Percentiles rank a stretch among this genome's conserved stretches.
Evolutionary conservation across 2,888 invertebrate species (phyloP).

Genomic region (Argyresthia albistria): DNA sequence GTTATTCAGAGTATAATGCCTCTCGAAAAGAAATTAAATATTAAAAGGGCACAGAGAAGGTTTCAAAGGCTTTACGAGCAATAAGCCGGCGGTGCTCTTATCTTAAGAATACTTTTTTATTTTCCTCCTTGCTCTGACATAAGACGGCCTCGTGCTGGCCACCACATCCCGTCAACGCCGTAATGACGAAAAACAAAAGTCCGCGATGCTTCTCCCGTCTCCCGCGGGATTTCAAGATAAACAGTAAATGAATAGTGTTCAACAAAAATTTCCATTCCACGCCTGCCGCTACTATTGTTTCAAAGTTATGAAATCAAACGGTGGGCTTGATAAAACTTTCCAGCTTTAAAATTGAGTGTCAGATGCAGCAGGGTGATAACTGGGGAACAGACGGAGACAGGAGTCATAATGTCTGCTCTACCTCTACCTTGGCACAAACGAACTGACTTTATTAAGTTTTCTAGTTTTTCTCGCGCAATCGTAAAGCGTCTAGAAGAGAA

Average conservation of each 20-base stretch:
- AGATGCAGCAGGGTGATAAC: no score
- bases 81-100: conserved; percentile 34
- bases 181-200: conserved; percentile 59
- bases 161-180: conserved; percentile 29
- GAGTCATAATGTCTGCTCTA: no score
- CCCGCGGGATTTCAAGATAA: conserved; percentile 24
- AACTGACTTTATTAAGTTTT: no score
- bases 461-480: no score
- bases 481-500: no score
- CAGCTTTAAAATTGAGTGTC: no score
- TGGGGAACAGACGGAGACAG: no score
- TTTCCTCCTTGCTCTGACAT: not conserved
- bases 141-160: conserved; percentile 13
- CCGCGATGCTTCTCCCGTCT: conserved; percentile 29
- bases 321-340: no score
- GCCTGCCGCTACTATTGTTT: conserved; percentile 34
- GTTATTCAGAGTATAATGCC: not conserved
- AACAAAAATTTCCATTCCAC: conserved; percentile 27
- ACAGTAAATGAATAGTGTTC: conserved; percentile 23
- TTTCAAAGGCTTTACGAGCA: conserved; percentile 53
- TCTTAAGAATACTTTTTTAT: conserved; percentile 9
- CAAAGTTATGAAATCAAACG: conserved; percentile 16
- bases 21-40: conserved; percentile 50
- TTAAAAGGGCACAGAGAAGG: conserved; percentile 52
- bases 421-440: no score